These are phyloP conservation scores for Lasioglossum baleicum DNA, from an alignment of 1,140 invertebrate genomes.

Conservation along the genomic window DNA sequence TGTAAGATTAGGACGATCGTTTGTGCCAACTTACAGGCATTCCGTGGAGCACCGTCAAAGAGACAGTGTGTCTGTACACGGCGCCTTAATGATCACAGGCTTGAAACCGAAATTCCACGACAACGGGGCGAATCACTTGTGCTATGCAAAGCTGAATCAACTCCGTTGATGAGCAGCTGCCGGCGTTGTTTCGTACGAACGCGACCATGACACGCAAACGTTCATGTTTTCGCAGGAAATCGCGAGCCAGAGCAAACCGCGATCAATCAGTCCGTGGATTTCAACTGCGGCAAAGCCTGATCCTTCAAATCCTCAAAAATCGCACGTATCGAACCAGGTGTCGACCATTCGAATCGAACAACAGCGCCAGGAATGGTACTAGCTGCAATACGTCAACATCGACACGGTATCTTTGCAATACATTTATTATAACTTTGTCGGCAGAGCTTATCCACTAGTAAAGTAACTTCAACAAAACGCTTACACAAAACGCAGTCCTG, in stretches of 20 bases:
- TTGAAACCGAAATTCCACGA: conserved; percentile 39
- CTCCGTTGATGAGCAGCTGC: conserved; percentile 42
- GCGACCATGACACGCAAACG: conserved; percentile 28
- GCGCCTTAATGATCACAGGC: conserved; percentile 42
- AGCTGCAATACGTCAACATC: too few relatives aligned
- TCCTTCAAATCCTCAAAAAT: background rate
- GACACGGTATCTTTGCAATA: too few relatives aligned
- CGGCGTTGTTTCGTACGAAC: conserved; percentile 18
- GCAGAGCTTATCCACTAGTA: too few relatives aligned
- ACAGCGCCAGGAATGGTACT: too few relatives aligned
- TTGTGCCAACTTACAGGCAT: conserved; percentile 38
- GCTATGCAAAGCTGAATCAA: conserved; percentile 39
- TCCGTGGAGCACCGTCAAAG: conserved; percentile 32
- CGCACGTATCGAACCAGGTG: too few relatives aligned
- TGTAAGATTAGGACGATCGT: conserved; percentile 50
- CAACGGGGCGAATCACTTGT: conserved; percentile 39
- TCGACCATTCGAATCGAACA: too few relatives aligned
- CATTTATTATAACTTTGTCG: too few relatives aligned
- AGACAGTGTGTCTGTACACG: background rate
- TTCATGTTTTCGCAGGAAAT: conserved; percentile 37
- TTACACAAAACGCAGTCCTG: too few relatives aligned
- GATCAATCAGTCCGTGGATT: conserved; percentile 9
- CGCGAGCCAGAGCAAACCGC: conserved; percentile 21
- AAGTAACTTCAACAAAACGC: too few relatives aligned
- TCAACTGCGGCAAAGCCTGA: background rate